phyloP scores from a whole-genome alignment of 2,888 invertebrate species.

The Thumatha senex region DNA sequence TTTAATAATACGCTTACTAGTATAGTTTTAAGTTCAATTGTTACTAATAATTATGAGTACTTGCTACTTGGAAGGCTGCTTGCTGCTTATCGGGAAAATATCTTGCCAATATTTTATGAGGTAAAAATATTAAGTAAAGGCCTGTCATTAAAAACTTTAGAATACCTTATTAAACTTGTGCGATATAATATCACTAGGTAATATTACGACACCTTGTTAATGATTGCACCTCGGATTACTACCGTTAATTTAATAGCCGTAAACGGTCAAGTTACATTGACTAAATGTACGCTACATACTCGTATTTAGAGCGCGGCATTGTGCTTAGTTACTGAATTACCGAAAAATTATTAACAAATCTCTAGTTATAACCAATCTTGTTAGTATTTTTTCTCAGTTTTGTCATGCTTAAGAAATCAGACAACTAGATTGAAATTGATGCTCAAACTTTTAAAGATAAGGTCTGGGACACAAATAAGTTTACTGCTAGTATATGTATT shows the following conservation, averaged over 20 bases:
- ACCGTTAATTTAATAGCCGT: conserved; percentile 52
- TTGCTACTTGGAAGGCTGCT: too few species aligned
- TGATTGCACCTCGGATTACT: conserved; percentile 44
- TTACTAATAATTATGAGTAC: too few species aligned
- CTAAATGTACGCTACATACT: conserved; percentile 27
- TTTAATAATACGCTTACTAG: too few species aligned
- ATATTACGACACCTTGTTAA: conserved; percentile 46
- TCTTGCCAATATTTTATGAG: too few species aligned
- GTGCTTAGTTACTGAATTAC: conserved; percentile 1
- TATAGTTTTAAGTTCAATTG: too few species aligned
- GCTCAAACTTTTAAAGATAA: too few species aligned
- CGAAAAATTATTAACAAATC: conserved; percentile 5
- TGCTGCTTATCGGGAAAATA: too few species aligned
- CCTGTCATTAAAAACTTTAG: neutral
- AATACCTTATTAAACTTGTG: conserved; percentile 12
- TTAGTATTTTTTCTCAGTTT: too few species aligned
- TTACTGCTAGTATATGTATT: too few species aligned
- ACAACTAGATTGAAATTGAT: too few species aligned
- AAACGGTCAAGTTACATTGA: conserved; percentile 47
- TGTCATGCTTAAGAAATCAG: too few species aligned
- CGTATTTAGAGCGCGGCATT: conserved; percentile 18
- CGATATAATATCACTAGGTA: conserved; percentile 31
- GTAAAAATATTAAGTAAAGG: neutral
- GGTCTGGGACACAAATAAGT: too few species aligned
- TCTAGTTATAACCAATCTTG: neutral